phyloP scores from a whole-genome alignment of 2,888 invertebrate species.

The Acanthacorydalis orientalis region DNA sequence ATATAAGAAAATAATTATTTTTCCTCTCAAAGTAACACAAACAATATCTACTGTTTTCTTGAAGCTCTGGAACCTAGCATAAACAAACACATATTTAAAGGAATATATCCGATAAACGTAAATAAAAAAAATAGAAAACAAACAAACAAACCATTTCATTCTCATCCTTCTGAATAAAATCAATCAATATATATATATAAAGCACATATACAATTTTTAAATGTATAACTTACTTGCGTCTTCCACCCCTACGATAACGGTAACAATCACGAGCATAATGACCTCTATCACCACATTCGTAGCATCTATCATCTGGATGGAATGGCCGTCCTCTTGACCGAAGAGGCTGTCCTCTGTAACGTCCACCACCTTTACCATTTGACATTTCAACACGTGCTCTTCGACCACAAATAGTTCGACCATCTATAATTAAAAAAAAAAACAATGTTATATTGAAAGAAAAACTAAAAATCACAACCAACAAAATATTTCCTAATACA shows the following conservation, averaged over 20 bases:
- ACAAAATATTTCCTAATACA: no score
- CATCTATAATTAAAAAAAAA: slow-evolving; percentile 40
- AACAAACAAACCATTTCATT: background rate
- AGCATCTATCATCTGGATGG: slow-evolving; percentile 83
- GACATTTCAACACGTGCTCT: slow-evolving; percentile 85
- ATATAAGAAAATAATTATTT: no score
- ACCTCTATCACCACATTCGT: slow-evolving; percentile 85
- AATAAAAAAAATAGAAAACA: background rate
- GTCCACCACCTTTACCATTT: slow-evolving; percentile 53
- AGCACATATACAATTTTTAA: background rate
- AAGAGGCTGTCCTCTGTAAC: slow-evolving; percentile 36
- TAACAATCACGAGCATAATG: slow-evolving; percentile 87
- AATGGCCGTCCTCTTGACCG: slow-evolving; percentile 53
- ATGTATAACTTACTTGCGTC: slow-evolving; percentile 28
- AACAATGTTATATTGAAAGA: slow-evolving; percentile 3
- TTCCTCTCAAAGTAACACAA: no score
- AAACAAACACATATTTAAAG: background rate
- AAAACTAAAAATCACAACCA: background rate
- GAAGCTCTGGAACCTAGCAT: no score
- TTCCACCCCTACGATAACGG: slow-evolving; percentile 38
- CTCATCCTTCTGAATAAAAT: background rate
- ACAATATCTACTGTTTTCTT: no score
- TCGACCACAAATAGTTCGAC: slow-evolving; percentile 73
- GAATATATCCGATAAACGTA: background rate
- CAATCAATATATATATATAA: background rate